phyloP scores from a whole-genome alignment of 1,140 invertebrate genomes.

The Drosophila asahinai region DNA sequence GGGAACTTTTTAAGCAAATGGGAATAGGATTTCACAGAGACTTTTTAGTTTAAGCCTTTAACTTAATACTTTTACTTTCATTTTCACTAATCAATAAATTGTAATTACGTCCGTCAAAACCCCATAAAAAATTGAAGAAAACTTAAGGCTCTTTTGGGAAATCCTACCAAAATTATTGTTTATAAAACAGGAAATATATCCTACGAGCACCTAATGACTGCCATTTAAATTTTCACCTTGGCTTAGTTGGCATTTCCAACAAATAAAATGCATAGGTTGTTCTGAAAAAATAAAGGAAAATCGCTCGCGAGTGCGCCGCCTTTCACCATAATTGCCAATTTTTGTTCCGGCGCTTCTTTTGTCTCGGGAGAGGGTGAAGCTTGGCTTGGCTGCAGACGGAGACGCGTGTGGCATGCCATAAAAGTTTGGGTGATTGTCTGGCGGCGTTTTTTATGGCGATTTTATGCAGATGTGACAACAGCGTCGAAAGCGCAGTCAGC shows the following conservation, averaged over 20 bases:
- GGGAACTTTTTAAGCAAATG: not conserved
- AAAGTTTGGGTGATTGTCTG: constrained; percentile 86
- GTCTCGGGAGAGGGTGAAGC: constrained; percentile 21
- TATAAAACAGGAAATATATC: not conserved
- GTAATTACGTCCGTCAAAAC: not conserved
- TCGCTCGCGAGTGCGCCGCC: constrained; percentile 5
- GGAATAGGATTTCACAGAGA: no score
- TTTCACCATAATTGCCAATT: constrained; percentile 35
- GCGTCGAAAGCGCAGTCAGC: constrained; percentile 46
- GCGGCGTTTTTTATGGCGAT: constrained; percentile 65
- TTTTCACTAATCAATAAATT: no score
- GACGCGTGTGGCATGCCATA: constrained; percentile 45
- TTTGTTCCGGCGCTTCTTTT: constrained; percentile 2
- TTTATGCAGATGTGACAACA: constrained; percentile 76
- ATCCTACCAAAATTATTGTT: not conserved
- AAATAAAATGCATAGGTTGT: not conserved
- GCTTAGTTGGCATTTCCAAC: no score
- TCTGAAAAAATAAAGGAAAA: constrained; percentile 1
- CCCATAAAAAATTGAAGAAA: not conserved
- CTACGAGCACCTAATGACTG: not conserved
- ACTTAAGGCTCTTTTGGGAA: not conserved
- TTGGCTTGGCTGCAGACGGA: no score
- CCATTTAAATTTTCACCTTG: not conserved
- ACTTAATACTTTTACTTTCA: no score
- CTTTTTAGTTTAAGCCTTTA: no score